Conservation (phyloP, 2,797 vertebrate genomes). For the Scolopax rusticola region DNA sequence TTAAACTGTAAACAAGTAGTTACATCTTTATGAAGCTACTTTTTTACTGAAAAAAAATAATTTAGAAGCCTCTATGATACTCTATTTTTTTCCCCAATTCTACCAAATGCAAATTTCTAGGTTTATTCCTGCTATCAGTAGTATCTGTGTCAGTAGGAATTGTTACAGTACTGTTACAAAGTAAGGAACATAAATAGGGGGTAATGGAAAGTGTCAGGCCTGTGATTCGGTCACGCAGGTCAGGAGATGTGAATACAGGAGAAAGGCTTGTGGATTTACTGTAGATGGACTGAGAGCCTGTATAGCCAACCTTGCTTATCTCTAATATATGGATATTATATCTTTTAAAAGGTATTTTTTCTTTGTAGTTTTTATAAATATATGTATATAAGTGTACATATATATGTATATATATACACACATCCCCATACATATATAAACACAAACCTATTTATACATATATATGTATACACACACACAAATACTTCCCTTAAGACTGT, state of each 20-base stretch:
- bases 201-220: background rate
- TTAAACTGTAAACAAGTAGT: constrained; percentile 25
- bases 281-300: background rate
- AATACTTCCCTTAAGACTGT: background rate
- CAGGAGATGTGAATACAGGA: background rate
- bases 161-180: background rate
- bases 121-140: background rate
- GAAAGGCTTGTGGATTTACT: background rate
- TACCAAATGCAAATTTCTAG: background rate
- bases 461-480: accelerated
- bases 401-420: too few species aligned
- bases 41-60: background rate
- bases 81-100: background rate
- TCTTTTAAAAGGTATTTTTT: background rate
- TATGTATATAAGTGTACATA: too few species aligned
- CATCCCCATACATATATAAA: too few species aligned
- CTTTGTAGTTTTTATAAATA: background rate
- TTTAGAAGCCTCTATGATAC: background rate
- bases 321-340: background rate
- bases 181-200: background rate
- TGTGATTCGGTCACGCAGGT: background rate
- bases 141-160: background rate
- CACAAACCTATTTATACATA: background rate
- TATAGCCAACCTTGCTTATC: background rate
- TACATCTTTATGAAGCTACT: background rate